A percentile compares a stretch with the other conserved stretches of the same genome.
phyloP scores from a whole-genome alignment of 1,140 invertebrate genomes.

The Heliconius himera region DNA sequence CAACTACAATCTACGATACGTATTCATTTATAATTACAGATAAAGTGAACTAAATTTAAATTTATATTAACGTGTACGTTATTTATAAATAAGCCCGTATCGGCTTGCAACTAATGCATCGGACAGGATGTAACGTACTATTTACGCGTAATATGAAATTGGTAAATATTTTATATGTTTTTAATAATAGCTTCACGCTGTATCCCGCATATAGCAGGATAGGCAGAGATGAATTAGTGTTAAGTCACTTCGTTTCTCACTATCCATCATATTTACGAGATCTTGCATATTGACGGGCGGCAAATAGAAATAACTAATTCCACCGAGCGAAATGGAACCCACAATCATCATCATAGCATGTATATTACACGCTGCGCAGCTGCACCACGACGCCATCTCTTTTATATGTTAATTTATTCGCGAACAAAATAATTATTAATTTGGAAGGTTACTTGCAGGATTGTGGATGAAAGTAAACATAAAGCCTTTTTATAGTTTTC shows the following conservation, averaged over 20 bases:
- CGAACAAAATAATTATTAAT: no score
- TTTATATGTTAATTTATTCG: no score
- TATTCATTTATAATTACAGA: neutral
- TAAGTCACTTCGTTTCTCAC: neutral
- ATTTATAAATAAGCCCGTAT: neutral
- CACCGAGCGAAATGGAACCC: no score
- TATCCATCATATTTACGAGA: neutral
- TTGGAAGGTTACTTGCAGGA: no score
- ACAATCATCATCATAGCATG: no score
- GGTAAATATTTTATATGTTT: neutral
- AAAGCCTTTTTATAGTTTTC: no score
- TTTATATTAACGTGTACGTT: neutral
- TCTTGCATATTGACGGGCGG: neutral
- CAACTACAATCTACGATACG: neutral
- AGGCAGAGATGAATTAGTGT: neutral
- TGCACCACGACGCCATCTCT: no score
- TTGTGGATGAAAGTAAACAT: no score
- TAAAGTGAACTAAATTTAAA: neutral
- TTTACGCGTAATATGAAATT: neutral
- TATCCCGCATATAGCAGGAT: neutral
- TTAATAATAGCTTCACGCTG: neutral
- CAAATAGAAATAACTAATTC: no score
- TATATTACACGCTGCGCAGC: no score
- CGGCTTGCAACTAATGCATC: constrained; percentile 1
- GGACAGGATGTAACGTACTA: neutral